phyloP scores from a whole-genome alignment of 2,797 vertebrate genomes.

The Remorina albescens region DNA sequence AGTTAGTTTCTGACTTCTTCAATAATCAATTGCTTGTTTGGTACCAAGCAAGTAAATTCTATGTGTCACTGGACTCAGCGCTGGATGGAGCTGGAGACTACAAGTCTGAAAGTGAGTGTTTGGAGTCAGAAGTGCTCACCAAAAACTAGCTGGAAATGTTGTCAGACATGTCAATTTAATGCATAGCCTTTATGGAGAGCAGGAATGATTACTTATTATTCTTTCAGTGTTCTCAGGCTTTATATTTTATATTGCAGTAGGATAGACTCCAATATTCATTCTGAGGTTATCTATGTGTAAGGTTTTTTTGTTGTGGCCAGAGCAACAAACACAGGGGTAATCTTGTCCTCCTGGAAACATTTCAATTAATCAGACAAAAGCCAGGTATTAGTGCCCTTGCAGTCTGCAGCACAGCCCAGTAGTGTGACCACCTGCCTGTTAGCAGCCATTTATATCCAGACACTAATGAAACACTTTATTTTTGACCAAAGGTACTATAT shows the following conservation, averaged over 20 bases:
- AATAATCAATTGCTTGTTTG: too few species aligned
- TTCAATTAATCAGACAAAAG: constrained; percentile 68
- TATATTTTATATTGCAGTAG: neutral
- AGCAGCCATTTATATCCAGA: constrained; percentile 15
- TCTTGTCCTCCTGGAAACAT: constrained; percentile 55
- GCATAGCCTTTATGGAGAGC: neutral
- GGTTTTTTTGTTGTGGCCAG: constrained; percentile 21
- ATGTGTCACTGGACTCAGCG: too few species aligned
- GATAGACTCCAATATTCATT: neutral
- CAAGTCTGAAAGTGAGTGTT: too few species aligned
- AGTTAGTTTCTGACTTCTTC: too few species aligned
- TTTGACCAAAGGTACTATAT: neutral
- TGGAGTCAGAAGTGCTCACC: too few species aligned
- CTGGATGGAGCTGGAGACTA: too few species aligned
- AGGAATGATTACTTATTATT: neutral
- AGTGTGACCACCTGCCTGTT: constrained; percentile 18
- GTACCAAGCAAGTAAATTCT: too few species aligned
- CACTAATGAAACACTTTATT: constrained; percentile 16
- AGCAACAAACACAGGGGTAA: constrained; percentile 17
- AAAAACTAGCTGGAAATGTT: too few species aligned
- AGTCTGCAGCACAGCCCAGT: constrained; percentile 22
- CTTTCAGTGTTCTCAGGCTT: neutral
- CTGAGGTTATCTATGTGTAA: constrained; percentile 14
- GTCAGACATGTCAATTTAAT: too few species aligned
- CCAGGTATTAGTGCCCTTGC: constrained; percentile 32